A percentile compares a stretch with the other conserved stretches of the same genome.
These are phyloP conservation scores for Mycetomoellerius zeteki DNA, from an alignment of 1,140 invertebrate species.

Conservation along the genomic window DNA sequence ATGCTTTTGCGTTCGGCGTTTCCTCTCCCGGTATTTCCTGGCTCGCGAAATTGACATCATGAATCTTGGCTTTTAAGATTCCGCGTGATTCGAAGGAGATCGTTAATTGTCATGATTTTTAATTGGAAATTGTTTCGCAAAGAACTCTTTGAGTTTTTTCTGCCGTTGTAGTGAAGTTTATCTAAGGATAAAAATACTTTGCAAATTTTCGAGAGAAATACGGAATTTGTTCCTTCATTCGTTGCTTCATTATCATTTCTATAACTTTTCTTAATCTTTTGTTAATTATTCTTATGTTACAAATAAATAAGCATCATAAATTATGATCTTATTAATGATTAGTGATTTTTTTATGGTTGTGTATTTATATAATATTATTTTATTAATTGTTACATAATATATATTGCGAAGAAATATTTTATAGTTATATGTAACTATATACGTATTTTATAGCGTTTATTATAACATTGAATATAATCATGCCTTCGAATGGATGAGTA, in stretches of 20 bases:
- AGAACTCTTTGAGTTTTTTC: not conserved
- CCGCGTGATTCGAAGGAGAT: not conserved
- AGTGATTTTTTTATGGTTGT: not conserved
- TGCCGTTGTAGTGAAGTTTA: not conserved
- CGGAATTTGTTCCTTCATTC: slow-evolving; percentile 2
- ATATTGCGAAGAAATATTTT: not conserved
- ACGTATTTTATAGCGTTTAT: slow-evolving; percentile 35
- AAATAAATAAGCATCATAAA: not conserved
- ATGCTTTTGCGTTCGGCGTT: slow-evolving; percentile 37
- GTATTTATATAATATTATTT: not conserved
- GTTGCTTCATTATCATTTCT: not conserved
- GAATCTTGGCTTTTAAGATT: slow-evolving; percentile 36
- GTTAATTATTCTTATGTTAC: not conserved
- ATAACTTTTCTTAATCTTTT: not conserved
- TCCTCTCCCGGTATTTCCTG: slow-evolving; percentile 4
- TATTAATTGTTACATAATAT: slow-evolving; percentile 24
- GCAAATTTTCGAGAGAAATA: not conserved
- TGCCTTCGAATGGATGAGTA: slow-evolving; percentile 51
- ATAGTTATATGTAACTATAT: not conserved
- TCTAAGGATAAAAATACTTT: not conserved
- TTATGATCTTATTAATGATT: not conserved
- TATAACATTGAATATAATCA: slow-evolving; percentile 44
- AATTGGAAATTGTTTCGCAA: slow-evolving; percentile 35
- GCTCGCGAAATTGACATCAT: slow-evolving; percentile 32
- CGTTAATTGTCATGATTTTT: slow-evolving; percentile 43